phyloP scores from a whole-genome alignment of 2,113 vertebrate species.

The Atlantisia rogersi region DNA sequence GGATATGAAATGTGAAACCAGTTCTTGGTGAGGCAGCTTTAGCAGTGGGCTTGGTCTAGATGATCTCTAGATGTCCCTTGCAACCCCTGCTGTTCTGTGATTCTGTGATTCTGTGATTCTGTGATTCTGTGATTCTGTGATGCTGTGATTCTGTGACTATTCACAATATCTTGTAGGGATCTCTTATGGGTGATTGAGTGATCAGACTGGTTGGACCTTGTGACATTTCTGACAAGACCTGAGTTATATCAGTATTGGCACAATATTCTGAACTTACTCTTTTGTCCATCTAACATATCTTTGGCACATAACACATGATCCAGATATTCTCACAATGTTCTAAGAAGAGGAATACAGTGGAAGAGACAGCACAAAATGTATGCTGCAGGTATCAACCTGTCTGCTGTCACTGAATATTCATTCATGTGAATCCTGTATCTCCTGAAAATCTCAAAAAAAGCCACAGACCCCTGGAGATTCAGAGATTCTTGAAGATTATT shows the following conservation, averaged over 20 bases:
- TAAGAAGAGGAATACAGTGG: not conserved
- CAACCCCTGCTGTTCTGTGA: too few relatives aligned
- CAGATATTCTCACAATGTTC: not conserved
- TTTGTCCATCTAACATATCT: not conserved
- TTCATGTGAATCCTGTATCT: not conserved
- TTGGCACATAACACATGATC: not conserved
- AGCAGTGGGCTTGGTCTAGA: too few relatives aligned
- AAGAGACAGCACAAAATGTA: accelerated
- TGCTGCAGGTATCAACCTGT: not conserved
- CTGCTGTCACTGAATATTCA: not conserved
- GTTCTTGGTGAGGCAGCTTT: too few relatives aligned
- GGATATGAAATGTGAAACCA: too few relatives aligned
- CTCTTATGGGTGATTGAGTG: not conserved
- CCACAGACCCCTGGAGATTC: not conserved
- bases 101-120: not conserved
- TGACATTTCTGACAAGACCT: not conserved
- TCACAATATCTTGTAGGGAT: not conserved
- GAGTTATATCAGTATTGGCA: not conserved
- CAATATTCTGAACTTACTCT: not conserved
- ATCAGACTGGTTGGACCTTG: not conserved
- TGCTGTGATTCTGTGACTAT: not conserved
- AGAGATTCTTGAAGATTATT: not conserved
- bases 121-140: not conserved
- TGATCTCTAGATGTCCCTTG: too few relatives aligned
- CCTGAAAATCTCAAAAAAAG: not conserved